Evolutionary conservation across 2,113 vertebrate genomes (phyloP).

Genomic region (Hipposideros armiger): DNA sequence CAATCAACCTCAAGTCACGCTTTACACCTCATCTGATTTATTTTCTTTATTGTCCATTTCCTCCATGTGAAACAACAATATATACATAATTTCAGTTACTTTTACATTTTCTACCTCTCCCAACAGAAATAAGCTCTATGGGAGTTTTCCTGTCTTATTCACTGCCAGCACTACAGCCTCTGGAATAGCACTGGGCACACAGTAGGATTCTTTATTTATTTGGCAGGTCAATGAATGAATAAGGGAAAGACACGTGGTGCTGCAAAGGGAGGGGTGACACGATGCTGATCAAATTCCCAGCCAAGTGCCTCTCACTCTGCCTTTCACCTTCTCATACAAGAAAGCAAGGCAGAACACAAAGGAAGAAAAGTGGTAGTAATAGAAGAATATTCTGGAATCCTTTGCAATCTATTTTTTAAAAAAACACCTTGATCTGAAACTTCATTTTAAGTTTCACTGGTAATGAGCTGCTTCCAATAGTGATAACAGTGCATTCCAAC

Average conservation of each 20-base stretch:
- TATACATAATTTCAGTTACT: not conserved
- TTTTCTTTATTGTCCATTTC: not conserved
- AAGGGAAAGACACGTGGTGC: not conserved
- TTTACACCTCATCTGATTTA: not conserved
- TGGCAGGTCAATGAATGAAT: not conserved
- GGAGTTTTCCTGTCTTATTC: not conserved
- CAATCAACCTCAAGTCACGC: not conserved
- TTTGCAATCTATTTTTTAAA: not conserved
- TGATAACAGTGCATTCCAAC: not conserved
- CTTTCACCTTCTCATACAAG: not conserved
- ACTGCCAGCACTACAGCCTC: not conserved
- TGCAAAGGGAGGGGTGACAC: not conserved
- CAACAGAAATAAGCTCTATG: not conserved
- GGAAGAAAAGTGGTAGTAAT: not conserved
- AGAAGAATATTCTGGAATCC: not conserved
- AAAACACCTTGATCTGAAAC: not conserved
- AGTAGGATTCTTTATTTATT: not conserved
- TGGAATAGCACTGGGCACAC: not conserved
- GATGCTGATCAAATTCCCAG: not conserved
- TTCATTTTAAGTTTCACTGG: not conserved
- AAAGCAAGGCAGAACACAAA: not conserved
- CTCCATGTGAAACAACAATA: not conserved
- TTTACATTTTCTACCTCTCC: not conserved
- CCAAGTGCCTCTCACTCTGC: not conserved
- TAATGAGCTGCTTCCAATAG: conserved; percentile 23